These are phyloP conservation scores for Embidobia sp. DNA, from an alignment of 2,888 invertebrate genomes.

Conservation along the genomic window DNA sequence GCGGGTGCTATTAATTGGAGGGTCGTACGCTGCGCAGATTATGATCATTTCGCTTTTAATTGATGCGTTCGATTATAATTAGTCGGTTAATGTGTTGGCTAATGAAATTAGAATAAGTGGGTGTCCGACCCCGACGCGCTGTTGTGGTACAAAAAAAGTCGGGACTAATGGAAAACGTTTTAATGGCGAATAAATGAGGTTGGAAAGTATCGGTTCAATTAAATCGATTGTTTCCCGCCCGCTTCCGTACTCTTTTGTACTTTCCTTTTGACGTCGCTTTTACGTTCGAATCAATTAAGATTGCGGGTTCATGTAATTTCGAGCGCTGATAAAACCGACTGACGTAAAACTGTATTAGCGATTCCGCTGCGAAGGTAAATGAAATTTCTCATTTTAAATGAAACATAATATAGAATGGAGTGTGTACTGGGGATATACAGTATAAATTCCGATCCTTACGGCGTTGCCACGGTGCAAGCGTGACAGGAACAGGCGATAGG, in stretches of 20 bases:
- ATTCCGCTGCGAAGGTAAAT: constrained; percentile 28
- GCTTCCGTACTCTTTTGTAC: too few species aligned
- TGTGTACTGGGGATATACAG: constrained; percentile 23
- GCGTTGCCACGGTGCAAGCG: too few species aligned
- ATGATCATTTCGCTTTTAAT: constrained; percentile 14
- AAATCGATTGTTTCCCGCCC: too few species aligned
- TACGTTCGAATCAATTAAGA: constrained; percentile 21
- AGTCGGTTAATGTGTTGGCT: constrained; percentile 7
- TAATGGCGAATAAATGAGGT: constrained; percentile 11
- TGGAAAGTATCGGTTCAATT: too few species aligned
- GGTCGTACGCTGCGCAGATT: constrained; percentile 10
- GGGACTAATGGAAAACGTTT: not conserved
- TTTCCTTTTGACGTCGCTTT: not conserved
- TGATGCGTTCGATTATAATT: constrained; percentile 16
- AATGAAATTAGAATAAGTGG: too few species aligned
- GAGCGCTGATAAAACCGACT: constrained; percentile 11
- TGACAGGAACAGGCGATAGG: constrained; percentile 48
- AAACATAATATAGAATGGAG: constrained; percentile 48
- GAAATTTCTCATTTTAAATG: constrained; percentile 40
- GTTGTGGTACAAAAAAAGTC: too few species aligned
- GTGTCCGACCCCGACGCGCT: too few species aligned
- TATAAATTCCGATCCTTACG: constrained; percentile 49
- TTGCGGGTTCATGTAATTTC: constrained; percentile 4
- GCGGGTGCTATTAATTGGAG: constrained; percentile 1
- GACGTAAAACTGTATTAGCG: constrained; percentile 14